These are phyloP conservation scores for Drosophila mulleri DNA, from an alignment of 2,888 invertebrate species.

Conservation along the genomic window DNA sequence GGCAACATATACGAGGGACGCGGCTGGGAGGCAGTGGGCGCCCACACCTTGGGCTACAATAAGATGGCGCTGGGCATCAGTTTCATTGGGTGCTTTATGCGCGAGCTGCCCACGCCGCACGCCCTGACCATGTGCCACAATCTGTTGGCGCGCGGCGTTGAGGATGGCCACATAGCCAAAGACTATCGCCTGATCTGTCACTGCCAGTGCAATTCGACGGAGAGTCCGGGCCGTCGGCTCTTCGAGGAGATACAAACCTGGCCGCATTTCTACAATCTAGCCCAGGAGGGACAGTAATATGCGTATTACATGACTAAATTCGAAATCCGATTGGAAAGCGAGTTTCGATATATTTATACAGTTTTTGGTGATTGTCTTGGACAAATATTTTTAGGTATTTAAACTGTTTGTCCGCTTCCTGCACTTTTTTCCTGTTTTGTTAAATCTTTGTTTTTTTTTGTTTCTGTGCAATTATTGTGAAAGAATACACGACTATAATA, in stretches of 20 bases:
- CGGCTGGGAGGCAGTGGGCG: conserved; percentile 87
- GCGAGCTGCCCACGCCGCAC: conserved; percentile 84
- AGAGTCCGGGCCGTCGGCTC: conserved; percentile 86
- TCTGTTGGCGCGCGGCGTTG: conserved; percentile 85
- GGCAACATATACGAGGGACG: conserved; percentile 87
- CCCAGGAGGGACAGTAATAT: conserved; percentile 45
- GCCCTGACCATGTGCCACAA: conserved; percentile 85
- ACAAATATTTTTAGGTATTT: conserved; percentile 29
- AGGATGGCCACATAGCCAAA: conserved; percentile 85
- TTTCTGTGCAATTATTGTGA: not conserved
- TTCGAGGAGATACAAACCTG: conserved; percentile 86
- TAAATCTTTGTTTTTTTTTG: not conserved
- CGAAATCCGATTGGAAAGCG: not conserved
- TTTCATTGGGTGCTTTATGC: conserved; percentile 86
- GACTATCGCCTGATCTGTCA: conserved; percentile 86
- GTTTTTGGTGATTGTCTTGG: conserved; percentile 26
- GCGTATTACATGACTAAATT: conserved; percentile 22
- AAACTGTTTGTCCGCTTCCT: conserved; percentile 11
- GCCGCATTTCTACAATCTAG: conserved; percentile 85
- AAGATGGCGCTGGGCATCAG: conserved; percentile 86
- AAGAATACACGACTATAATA: not conserved
- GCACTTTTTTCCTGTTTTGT: conserved; percentile 13
- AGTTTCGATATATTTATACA: conserved; percentile 9
- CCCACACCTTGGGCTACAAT: conserved; percentile 87
- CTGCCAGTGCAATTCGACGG: conserved; percentile 86